Evolutionary conservation across 2,113 vertebrate species (phyloP).

Genomic region (Percopsis transmontana): DNA sequence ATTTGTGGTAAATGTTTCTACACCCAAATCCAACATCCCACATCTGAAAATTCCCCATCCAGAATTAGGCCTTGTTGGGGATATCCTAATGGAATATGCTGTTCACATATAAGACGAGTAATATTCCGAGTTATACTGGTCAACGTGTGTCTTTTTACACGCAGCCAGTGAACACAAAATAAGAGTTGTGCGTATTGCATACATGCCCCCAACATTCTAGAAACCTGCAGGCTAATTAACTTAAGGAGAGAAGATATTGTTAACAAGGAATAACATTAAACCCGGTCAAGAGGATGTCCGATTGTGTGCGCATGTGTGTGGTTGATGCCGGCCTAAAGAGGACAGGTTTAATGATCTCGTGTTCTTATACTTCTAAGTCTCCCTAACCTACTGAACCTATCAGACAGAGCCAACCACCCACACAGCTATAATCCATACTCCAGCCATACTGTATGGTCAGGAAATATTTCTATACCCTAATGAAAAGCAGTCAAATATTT

Average conservation of each 20-base stretch:
- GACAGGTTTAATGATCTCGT: slow-evolving; percentile 41
- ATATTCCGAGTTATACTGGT: too few relatives aligned
- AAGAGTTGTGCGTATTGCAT: background rate
- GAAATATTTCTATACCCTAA: too few relatives aligned
- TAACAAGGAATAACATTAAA: background rate
- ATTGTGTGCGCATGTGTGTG: background rate
- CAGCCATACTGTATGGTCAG: too few relatives aligned
- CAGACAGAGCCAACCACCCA: slow-evolving; percentile 16
- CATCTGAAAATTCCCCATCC: too few relatives aligned
- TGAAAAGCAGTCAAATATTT: too few relatives aligned
- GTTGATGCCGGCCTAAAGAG: background rate
- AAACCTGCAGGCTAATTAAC: background rate
- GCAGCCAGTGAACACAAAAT: too few relatives aligned
- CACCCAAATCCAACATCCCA: too few relatives aligned
- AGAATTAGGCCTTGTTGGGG: too few relatives aligned
- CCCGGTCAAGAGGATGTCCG: background rate
- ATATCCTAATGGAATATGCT: too few relatives aligned
- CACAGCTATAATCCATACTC: background rate
- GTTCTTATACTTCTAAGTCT: slow-evolving; percentile 33
- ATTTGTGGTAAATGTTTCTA: too few relatives aligned
- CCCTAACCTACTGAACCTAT: slow-evolving; percentile 33
- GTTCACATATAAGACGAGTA: too few relatives aligned
- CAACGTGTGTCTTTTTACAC: too few relatives aligned
- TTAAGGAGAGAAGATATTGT: background rate
- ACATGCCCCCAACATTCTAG: background rate